Conservation (phyloP, 2,888 invertebrate genomes). For the Aradus depressus region DNA sequence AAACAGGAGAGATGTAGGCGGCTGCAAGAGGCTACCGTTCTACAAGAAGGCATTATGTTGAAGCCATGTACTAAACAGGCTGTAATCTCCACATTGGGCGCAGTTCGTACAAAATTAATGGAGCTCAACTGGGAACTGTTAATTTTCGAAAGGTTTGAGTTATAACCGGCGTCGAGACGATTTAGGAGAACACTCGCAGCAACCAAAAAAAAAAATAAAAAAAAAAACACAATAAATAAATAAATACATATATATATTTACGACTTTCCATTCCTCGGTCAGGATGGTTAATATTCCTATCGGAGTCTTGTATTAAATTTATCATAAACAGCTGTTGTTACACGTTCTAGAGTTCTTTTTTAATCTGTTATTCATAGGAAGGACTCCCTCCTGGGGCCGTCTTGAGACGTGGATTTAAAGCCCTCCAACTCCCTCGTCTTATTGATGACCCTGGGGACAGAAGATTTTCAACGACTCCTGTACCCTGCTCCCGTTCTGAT, state of each 20-base stretch:
- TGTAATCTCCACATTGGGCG: no score
- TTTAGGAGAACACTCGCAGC: slow-evolving; percentile 1
- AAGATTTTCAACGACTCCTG: slow-evolving; percentile 1
- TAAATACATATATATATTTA: slow-evolving; percentile 9
- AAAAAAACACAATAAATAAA: slow-evolving; percentile 14
- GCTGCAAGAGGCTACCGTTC: no score
- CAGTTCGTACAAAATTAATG: no score
- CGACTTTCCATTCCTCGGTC: slow-evolving; percentile 1
- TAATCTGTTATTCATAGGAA: background rate
- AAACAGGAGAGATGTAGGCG: no score
- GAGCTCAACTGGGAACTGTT: no score
- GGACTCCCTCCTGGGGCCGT: background rate
- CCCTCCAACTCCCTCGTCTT: background rate
- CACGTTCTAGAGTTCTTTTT: background rate
- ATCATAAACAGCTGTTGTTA: slow-evolving; percentile 4
- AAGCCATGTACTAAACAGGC: no score
- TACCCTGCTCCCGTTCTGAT: no score
- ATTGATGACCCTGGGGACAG: background rate
- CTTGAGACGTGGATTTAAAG: background rate
- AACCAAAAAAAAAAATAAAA: slow-evolving; percentile 16
- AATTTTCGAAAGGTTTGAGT: no score
- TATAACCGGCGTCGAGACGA: background rate
- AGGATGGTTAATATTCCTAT: background rate
- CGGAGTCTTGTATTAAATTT: background rate
- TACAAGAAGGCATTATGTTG: no score